Evolutionary conservation across 2,797 vertebrate genomes (phyloP), one percentile per base, ranked within the genome.

Genomic region (Holocentrus rufus): DNA sequence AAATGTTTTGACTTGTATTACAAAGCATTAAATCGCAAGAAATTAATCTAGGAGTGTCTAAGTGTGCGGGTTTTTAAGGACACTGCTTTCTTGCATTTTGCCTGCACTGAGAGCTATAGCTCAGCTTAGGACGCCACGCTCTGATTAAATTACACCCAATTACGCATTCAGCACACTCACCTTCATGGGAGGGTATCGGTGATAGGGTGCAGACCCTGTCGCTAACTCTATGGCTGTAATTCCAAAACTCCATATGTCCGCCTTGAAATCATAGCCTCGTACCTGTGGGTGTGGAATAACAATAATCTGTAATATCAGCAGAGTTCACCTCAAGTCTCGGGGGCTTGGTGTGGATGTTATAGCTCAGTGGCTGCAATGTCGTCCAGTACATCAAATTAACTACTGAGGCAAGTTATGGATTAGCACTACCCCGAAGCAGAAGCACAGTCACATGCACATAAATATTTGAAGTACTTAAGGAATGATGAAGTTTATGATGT

Each of bases 221-320:
- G 97, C 98, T 90, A 99, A 89, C 87, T 99, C 98, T 76, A 99
- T 99, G 69, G 97, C 97, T 66, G 98, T 99, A 86, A 99, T 99
- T 81, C 98, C 98, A 91, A 99, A 99, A 92, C 98, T 99, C 97
- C 98, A 99, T 89, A 99, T 99, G 90, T 99, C 98, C 11, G 97
- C 98, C 93, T 99, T 99, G 93, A 99, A 99, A 93, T 99, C 98
- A 62, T 99, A 99, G 79, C 98, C 98, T 94, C 98, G 95, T 83
- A 99, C 98, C 98, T 99, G 86, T 4, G 34, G 60, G 54, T 9
- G 49, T 27, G 30, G 36, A 75, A 79, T 13, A 22, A 76, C 31
- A 77, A 17, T 0, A 47, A 31, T 2, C 2, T 56, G 14, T 58
- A 13, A 53, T 8, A 52, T 36, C 5, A 42, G 7, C 18, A 3